phyloP scores from a whole-genome alignment of 2,797 vertebrate genomes.

The Mallotus villosus region DNA sequence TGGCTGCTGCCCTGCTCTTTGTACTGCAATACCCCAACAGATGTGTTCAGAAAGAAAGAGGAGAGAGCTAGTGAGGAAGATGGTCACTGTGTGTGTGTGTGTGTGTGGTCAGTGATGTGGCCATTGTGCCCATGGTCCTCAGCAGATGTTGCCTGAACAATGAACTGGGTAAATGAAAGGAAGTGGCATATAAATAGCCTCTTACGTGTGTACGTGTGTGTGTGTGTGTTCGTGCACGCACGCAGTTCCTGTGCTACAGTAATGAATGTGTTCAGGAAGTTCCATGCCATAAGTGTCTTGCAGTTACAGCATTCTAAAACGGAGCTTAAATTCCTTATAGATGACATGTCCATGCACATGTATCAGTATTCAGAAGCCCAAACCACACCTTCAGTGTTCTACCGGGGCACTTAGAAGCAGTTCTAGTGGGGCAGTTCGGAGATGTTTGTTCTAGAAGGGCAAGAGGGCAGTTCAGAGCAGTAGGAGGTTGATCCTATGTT shows the following conservation, averaged over 20 bases:
- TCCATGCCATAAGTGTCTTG: constrained; percentile 32
- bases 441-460: no score
- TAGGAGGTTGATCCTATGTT: no score
- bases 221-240: constrained; percentile 32
- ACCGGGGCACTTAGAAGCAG: no score
- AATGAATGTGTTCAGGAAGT: constrained; percentile 61
- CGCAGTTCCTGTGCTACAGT: constrained; percentile 54
- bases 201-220: constrained; percentile 57
- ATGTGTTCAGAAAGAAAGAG: constrained; percentile 5
- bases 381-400: no score
- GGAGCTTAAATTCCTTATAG: constrained; percentile 7
- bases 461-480: no score
- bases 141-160: constrained; percentile 81
- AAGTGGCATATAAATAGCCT: constrained; percentile 80
- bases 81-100: constrained; percentile 34
- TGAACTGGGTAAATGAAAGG: constrained; percentile 81
- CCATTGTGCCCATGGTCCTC: constrained; percentile 78
- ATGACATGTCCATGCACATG: not conserved
- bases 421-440: no score
- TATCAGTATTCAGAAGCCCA: no score
- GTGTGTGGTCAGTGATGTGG: constrained; percentile 64
- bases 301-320: constrained; percentile 45
- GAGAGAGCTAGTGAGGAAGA: not conserved
- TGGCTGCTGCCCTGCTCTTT: constrained; percentile 28
- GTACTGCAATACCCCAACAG: constrained; percentile 24